Evolutionary conservation across 2,113 vertebrate species (phyloP).

Genomic region (Rhabdomys dilectus): DNA sequence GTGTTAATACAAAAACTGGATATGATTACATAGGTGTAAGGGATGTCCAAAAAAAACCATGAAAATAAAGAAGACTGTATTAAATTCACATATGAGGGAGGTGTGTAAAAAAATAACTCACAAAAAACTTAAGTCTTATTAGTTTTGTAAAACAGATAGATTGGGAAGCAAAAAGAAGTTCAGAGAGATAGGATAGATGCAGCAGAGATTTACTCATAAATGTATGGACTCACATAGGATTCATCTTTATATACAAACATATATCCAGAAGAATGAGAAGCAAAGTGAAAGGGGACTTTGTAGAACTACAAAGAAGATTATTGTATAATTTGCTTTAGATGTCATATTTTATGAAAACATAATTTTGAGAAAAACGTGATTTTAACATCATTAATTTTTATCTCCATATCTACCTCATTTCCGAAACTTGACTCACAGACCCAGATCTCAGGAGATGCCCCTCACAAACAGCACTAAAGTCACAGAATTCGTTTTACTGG

Average conservation of each 20-base stretch:
- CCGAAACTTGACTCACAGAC: neutral
- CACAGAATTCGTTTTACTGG: slow-evolving; percentile 70
- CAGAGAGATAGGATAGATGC: neutral
- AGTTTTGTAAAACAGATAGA: neutral
- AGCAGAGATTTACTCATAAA: neutral
- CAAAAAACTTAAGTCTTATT: neutral
- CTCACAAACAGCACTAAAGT: neutral
- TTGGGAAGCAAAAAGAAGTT: neutral
- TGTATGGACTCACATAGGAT: neutral
- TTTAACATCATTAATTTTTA: neutral
- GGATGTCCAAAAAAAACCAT: neutral
- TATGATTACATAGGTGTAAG: neutral
- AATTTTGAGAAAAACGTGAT: neutral
- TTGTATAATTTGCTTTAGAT: neutral
- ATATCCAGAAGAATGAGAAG: neutral
- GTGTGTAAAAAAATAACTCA: accelerated
- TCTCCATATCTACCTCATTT: neutral
- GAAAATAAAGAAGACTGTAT: neutral
- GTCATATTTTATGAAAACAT: neutral
- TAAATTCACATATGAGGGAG: accelerated
- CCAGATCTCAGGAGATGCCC: neutral
- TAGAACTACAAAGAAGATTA: neutral
- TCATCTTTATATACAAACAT: neutral
- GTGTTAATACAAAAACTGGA: neutral
- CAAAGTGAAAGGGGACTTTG: neutral